A percentile compares a stretch with the other conserved stretches of the same genome.
Conservation (phyloP, 1,140 invertebrate species). For the Samia ricini region DNA sequence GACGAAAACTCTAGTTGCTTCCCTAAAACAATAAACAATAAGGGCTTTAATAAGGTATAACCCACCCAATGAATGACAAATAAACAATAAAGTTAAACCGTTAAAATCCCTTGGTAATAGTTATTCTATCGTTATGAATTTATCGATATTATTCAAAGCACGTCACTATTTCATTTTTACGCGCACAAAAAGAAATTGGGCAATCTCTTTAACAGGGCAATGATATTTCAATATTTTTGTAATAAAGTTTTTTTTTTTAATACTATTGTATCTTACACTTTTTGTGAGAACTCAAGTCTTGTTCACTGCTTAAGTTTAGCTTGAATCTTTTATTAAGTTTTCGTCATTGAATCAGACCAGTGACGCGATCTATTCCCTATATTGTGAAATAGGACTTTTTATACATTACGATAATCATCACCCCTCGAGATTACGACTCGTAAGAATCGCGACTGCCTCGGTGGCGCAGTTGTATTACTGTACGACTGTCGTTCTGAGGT, state of each 20-base stretch:
- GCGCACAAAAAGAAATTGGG: constrained; percentile 39
- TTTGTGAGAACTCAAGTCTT: background rate
- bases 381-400: background rate
- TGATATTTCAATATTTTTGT: constrained; percentile 41
- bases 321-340: background rate
- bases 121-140: no score
- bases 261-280: background rate
- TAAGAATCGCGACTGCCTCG: no score
- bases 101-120: no score
- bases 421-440: no score
- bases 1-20: no score
- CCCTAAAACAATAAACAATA: no score
- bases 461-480: no score
- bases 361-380: background rate
- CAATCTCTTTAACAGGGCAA: constrained; percentile 39
- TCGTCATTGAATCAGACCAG: background rate
- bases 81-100: no score
- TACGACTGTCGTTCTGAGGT: no score
- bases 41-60: no score
- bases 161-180: constrained; percentile 25
- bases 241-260: constrained; percentile 4
- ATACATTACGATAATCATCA: no score
- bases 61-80: no score
- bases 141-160: constrained; percentile 11
- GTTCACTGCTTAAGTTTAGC: background rate